Conservation (phyloP, 2,797 vertebrate genomes). For the Xyrichtys novacula region DNA sequence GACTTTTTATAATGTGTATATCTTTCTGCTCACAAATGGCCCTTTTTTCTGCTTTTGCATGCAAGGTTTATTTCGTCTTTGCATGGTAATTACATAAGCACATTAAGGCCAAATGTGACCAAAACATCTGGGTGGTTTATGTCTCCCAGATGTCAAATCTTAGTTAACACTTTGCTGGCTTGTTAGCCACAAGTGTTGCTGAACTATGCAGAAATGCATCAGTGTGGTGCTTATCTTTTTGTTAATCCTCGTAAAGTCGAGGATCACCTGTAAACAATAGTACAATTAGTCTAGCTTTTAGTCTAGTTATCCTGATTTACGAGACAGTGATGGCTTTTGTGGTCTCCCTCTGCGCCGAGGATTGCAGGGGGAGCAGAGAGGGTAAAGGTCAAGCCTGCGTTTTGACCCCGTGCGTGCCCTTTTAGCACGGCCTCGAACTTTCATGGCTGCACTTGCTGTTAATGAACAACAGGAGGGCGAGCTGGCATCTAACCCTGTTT, state of each 20-base stretch:
- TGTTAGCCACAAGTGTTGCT: not conserved
- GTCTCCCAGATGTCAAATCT: conserved; percentile 37
- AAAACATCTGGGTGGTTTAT: conserved; percentile 24
- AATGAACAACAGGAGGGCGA: conserved; percentile 38
- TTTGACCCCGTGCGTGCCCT: conserved; percentile 34
- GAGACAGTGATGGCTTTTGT: conserved; percentile 21
- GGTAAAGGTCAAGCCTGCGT: conserved; percentile 49
- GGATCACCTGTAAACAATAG: not conserved
- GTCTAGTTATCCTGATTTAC: conserved; percentile 37
- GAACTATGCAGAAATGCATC: not conserved
- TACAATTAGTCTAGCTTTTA: conserved; percentile 9
- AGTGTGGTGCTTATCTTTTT: not conserved
- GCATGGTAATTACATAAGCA: conserved; percentile 33
- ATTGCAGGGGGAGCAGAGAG: conserved; percentile 24
- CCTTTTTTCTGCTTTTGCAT: conserved; percentile 6
- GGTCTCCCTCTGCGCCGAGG: conserved; percentile 6
- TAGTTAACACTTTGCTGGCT: conserved; percentile 12
- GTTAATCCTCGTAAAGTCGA: not conserved
- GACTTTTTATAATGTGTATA: conserved; percentile 12
- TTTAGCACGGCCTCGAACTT: conserved; percentile 15
- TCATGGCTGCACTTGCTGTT: conserved; percentile 4
- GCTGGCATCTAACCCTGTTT: conserved; percentile 7
- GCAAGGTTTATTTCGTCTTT: conserved; percentile 21
- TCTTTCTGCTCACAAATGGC: not conserved
- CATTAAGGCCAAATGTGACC: conserved; percentile 42